phyloP scores from a whole-genome alignment of 2,888 invertebrate species.

The Mythimna impura region DNA sequence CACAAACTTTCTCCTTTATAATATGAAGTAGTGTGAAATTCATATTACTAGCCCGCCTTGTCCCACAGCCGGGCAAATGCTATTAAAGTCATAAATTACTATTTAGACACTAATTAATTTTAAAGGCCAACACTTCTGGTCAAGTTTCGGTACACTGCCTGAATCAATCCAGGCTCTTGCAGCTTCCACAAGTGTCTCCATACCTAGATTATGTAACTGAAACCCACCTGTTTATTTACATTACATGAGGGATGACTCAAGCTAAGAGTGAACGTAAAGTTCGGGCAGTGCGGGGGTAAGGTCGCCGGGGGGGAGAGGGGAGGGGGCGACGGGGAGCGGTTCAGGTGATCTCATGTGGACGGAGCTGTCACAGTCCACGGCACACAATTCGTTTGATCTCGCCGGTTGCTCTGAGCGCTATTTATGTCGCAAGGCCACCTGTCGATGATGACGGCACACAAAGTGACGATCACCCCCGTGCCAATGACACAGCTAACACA shows the following conservation, averaged over 20 bases:
- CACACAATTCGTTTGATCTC: slow-evolving; percentile 90
- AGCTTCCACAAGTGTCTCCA: slow-evolving; percentile 30
- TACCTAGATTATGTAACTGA: slow-evolving; percentile 52
- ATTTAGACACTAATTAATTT: too few species aligned
- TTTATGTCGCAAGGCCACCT: slow-evolving; percentile 86
- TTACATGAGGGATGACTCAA: slow-evolving; percentile 60
- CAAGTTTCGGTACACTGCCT: too few species aligned
- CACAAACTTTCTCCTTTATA: too few species aligned
- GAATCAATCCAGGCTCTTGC: slow-evolving; percentile 18
- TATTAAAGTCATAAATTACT: too few species aligned
- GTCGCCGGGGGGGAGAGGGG: slow-evolving; percentile 60
- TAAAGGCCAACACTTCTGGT: too few species aligned
- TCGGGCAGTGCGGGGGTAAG: slow-evolving; percentile 58
- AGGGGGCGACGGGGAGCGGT: slow-evolving; percentile 67
- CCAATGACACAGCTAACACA: slow-evolving; percentile 67
- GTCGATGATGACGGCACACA: slow-evolving; percentile 75
- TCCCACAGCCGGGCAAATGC: too few species aligned
- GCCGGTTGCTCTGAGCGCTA: slow-evolving; percentile 84
- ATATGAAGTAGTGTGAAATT: too few species aligned
- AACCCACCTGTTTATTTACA: slow-evolving; percentile 62
- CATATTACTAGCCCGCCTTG: too few species aligned
- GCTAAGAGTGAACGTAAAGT: slow-evolving; percentile 68
- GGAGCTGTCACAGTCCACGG: slow-evolving; percentile 85
- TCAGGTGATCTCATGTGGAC: slow-evolving; percentile 85
- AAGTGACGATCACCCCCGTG: slow-evolving; percentile 65